phyloP scores from a whole-genome alignment of 2,797 vertebrate genomes.

The Ceyx erithaca region DNA sequence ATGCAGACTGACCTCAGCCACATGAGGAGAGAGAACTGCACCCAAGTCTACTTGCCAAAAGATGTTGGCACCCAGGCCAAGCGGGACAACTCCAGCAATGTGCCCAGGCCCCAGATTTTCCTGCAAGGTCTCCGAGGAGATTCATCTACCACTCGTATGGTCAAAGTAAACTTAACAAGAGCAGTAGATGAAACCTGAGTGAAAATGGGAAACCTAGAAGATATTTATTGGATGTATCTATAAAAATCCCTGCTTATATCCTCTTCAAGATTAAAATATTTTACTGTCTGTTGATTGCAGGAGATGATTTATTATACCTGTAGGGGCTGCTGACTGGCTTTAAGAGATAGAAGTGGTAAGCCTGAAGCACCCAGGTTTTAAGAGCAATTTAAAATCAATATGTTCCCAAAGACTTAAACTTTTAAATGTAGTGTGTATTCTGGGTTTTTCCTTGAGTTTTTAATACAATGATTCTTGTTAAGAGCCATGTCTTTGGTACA shows the following conservation, averaged over 20 bases:
- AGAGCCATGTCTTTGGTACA: neutral
- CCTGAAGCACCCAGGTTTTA: neutral
- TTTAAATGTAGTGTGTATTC: neutral
- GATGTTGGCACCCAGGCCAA: slow-evolving; percentile 80
- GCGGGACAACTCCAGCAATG: slow-evolving; percentile 75
- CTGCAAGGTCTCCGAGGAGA: slow-evolving; percentile 86
- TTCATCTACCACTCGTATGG: slow-evolving; percentile 43
- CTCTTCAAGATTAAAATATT: neutral
- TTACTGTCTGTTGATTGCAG: neutral
- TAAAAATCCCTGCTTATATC: neutral
- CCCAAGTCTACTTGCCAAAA: slow-evolving; percentile 87
- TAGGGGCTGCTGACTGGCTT: neutral
- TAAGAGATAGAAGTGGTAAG: neutral
- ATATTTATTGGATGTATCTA: neutral
- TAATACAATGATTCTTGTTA: neutral
- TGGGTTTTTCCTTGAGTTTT: neutral
- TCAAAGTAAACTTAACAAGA: slow-evolving; percentile 87
- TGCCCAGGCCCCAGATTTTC: slow-evolving; percentile 85
- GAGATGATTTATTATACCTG: neutral
- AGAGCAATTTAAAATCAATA: neutral
- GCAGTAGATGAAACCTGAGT: slow-evolving; percentile 82
- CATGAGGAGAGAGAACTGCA: slow-evolving; percentile 86
- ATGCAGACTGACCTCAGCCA: slow-evolving; percentile 90
- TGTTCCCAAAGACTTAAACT: neutral
- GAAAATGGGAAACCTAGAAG: neutral